Evolutionary conservation across 2,113 vertebrate genomes (phyloP), one percentile per base, ranked within the genome.

Genomic region (Hyaena hyaena): DNA sequence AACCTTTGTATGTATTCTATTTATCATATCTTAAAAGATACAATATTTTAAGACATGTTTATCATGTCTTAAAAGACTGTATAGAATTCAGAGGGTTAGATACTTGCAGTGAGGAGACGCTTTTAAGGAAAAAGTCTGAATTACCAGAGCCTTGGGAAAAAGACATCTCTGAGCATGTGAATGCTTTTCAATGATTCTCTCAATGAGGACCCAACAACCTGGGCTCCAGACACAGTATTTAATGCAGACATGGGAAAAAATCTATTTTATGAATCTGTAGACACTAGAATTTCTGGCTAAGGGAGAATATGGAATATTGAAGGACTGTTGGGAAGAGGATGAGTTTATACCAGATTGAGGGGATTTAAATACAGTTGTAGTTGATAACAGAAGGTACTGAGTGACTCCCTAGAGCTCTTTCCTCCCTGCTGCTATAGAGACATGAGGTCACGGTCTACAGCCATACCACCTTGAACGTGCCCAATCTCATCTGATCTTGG

Each of bases 141-240:
- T 90, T 93, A 55, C 48, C 39, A 65, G 48, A 92, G 31, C 48
- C 6, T 90, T 92, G 94, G 17, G 45, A 95, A 31, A 96, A 74
- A 58, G 65, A 2, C 35, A 83, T 83, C 61, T 95, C 39, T 77
- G 23, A 88, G 55, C 11, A 68, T 55, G 15, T 66, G 83, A 74
- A 73, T 84, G 23, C 77, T 88, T 87, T 95, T 45, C 63, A 73
- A 0, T 84, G 82, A 63, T 14, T 31, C 10, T 88, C 76, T 93
- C 76, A 87, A 1, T 68, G 31, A 69, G 58, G 53, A 58, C 10
- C 14, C n/a, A n/a, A 50, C 55, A 14, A 0, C 53, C 10, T 74
- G 65, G 73, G 39, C 55, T 84, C 0, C 50, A 89, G 15, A 50
- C 55, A 77, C 23, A 63, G 58, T 33, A 7, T 88, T 90, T 81